phyloP scores from a whole-genome alignment of 2,797 vertebrate genomes.

The Manis crassicaudata region DNA sequence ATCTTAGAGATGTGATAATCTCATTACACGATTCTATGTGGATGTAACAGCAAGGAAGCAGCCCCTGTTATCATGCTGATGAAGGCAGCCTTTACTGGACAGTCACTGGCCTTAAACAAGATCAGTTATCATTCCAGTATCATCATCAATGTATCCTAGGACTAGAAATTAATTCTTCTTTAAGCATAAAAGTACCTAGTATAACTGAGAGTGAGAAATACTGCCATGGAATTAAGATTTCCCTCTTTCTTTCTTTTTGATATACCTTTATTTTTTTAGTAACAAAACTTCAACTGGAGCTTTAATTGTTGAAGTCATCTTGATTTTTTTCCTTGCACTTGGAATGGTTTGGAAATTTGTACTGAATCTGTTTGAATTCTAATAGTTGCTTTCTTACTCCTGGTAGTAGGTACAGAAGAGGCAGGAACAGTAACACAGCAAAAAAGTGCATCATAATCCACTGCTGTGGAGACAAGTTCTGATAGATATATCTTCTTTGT shows the following conservation, averaged over 20 bases:
- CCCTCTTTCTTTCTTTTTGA: background rate
- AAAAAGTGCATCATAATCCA: background rate
- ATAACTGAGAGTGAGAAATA: background rate
- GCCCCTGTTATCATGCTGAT: background rate
- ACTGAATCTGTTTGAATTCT: background rate
- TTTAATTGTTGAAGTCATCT: constrained; percentile 1
- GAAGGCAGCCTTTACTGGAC: background rate
- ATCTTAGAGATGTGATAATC: background rate
- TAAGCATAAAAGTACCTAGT: background rate
- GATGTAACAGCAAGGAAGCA: background rate
- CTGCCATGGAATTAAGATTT: background rate
- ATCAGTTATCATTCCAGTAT: background rate
- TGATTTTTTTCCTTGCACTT: background rate
- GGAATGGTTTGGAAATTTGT: background rate
- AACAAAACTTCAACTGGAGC: background rate
- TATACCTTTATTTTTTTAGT: background rate
- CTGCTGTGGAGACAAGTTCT: background rate
- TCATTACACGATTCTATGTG: background rate
- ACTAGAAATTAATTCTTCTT: background rate
- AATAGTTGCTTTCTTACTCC: background rate
- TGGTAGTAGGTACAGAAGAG: background rate
- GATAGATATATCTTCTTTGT: background rate
- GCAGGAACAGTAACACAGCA: background rate
- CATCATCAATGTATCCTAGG: background rate
- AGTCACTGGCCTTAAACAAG: background rate